A percentile compares a stretch with the other conserved stretches of the same genome.
Conservation (phyloP, 2,888 invertebrate genomes). For the Meiosimyza decipiens region DNA sequence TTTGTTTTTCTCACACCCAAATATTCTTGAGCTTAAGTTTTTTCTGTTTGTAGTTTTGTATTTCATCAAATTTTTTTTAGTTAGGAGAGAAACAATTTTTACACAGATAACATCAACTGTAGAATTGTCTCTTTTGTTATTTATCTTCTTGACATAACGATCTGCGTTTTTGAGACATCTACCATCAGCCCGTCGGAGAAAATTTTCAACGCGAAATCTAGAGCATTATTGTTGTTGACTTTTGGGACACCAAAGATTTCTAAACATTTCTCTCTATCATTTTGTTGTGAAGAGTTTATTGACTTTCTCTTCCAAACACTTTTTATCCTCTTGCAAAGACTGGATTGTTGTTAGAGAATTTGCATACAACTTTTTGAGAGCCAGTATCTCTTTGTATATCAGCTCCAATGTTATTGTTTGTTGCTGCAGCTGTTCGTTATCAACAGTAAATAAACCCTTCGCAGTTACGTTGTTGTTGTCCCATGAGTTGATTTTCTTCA, state of each 20-base stretch:
- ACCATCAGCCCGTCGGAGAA: neutral
- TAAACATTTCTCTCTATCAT: too few relatives aligned
- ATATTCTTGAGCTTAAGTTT: too few relatives aligned
- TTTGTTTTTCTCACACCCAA: neutral
- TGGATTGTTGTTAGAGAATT: neutral
- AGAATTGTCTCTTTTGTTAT: neutral
- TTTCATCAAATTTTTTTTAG: constrained; percentile 8
- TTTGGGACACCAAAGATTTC: too few relatives aligned
- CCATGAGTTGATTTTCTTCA: too few relatives aligned
- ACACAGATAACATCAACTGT: neutral
- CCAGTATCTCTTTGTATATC: neutral
- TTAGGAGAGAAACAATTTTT: neutral
- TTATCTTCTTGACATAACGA: neutral
- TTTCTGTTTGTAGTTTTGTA: too few relatives aligned
- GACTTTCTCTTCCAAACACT: too few relatives aligned
- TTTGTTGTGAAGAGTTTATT: too few relatives aligned
- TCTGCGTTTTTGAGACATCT: neutral
- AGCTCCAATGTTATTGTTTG: neutral
- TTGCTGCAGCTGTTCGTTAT: too few relatives aligned
- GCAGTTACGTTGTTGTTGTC: too few relatives aligned
- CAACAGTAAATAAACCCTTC: too few relatives aligned
- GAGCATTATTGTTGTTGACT: neutral
- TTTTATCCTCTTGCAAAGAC: neutral
- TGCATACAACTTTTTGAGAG: neutral
- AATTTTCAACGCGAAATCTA: neutral